Percentiles rank a stretch among this genome's conserved stretches.
Conservation (phyloP, 2,888 invertebrate genomes). For the Poecilus cupreus region DNA sequence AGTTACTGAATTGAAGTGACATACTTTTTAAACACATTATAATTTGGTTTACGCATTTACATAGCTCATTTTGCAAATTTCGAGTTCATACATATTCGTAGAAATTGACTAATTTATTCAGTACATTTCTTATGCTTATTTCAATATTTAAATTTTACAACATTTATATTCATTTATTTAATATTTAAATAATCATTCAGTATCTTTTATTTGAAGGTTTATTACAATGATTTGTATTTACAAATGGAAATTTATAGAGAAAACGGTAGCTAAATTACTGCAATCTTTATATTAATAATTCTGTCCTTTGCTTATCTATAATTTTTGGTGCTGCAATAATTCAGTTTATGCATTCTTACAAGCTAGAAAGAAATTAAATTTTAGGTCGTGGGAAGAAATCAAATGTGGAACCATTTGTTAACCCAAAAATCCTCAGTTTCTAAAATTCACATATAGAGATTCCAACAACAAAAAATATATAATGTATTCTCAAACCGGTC, state of each 20-base stretch:
- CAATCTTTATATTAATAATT: no score
- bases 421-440: slow-evolving; percentile 30
- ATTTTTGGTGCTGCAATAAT: no score
- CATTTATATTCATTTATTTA: not conserved
- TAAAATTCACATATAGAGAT: slow-evolving; percentile 25
- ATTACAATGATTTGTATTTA: no score
- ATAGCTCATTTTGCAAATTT: slow-evolving; percentile 2
- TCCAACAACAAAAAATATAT: slow-evolving; percentile 19
- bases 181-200: not conserved
- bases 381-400: slow-evolving; percentile 10
- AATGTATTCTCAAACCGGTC: slow-evolving; percentile 35
- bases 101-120: slow-evolving; percentile 6
- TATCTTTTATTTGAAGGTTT: no score
- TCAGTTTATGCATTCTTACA: no score
- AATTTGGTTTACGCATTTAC: not conserved
- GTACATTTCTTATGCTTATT: slow-evolving; percentile 1
- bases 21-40: slow-evolving; percentile 14
- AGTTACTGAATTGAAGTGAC: slow-evolving; percentile 14
- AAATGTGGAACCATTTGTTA: not conserved
- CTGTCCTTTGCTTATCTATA: no score
- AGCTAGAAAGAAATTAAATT: not conserved
- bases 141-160: slow-evolving; percentile 2
- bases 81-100: not conserved
- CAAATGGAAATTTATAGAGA: no score
- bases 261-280: no score